Conservation (phyloP, 2,888 invertebrate species). For the Oscheius onirici region DNA sequence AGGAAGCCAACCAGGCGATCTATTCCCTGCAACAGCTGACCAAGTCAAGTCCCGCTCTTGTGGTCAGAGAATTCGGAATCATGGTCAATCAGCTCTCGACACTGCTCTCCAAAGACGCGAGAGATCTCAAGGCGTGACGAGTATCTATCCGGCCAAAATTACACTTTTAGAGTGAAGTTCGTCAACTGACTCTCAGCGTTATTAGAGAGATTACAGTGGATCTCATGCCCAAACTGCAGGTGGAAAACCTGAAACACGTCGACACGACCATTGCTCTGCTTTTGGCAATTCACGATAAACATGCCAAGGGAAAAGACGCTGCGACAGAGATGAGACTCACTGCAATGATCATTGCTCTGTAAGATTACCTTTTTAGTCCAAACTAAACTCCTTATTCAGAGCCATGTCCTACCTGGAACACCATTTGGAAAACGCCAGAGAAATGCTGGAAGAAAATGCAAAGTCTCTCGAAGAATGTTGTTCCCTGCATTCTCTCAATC, state of each 20-base stretch:
- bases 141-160: not conserved
- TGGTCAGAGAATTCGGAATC: conserved; percentile 22
- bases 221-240: conserved; percentile 14
- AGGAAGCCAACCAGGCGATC: conserved; percentile 10
- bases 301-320: not conserved
- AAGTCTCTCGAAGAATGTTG: conserved; percentile 1
- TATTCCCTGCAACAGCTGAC: conserved; percentile 19
- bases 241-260: conserved; percentile 2
- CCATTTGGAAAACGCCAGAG: conserved; percentile 13
- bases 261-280: conserved; percentile 22
- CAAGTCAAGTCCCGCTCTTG: conserved; percentile 9
- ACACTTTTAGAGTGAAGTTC: conserved; percentile 6
- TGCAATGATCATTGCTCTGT: conserved; percentile 11
- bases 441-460: conserved; percentile 3
- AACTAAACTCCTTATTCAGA: too few species aligned
- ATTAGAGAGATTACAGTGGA: not conserved
- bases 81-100: conserved; percentile 18
- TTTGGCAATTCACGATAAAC: conserved; percentile 11
- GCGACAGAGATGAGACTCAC: not conserved
- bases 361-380: not conserved
- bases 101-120: conserved; percentile 6
- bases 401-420: conserved; percentile 9
- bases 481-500: not conserved
- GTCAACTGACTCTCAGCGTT: not conserved
- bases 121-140: conserved; percentile 1